Percentiles rank a stretch among this genome's conserved stretches.
Conservation (phyloP, 2,888 invertebrate genomes). For the Caenorhabditis sulstoni region DNA sequence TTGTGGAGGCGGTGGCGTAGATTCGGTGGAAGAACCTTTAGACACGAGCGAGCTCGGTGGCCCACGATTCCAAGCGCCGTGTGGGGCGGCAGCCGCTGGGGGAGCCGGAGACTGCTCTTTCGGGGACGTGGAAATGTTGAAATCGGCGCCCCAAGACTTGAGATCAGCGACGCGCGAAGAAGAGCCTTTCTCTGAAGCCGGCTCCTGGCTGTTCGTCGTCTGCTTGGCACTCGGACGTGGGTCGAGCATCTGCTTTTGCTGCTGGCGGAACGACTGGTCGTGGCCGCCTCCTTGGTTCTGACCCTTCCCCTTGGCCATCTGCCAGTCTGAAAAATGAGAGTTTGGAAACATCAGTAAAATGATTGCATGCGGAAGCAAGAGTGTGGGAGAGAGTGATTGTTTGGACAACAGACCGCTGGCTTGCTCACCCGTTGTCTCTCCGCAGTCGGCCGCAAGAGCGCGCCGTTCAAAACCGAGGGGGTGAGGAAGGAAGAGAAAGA, state of each 20-base stretch:
- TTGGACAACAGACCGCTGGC: conserved; percentile 24
- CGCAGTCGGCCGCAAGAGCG: conserved; percentile 4
- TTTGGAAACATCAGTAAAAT: not conserved
- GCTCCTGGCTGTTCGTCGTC: conserved; percentile 22
- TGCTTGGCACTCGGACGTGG: conserved; percentile 34
- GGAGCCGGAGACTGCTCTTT: conserved; percentile 35
- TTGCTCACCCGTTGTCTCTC: conserved; percentile 22
- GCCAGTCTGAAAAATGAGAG: conserved; percentile 48
- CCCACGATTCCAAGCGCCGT: conserved; percentile 65
- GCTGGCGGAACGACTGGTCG: conserved; percentile 52
- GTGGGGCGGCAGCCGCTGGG: conserved; percentile 9
- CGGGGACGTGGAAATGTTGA: conserved; percentile 33
- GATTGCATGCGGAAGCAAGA: too few species aligned
- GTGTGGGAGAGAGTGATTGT: conserved; percentile 11
- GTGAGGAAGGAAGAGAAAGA: conserved; percentile 19
- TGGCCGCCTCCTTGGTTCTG: conserved; percentile 35
- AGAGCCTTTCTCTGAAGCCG: conserved; percentile 5
- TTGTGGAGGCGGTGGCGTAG: conserved; percentile 12
- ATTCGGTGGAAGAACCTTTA: conserved; percentile 24
- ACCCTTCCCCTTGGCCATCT: conserved; percentile 53
- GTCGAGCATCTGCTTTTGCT: conserved; percentile 56
- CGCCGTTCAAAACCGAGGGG: too few species aligned
- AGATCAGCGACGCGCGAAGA: conserved; percentile 43
- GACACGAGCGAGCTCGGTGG: conserved; percentile 59
- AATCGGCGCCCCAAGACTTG: conserved; percentile 41